Conservation (phyloP, 2,888 invertebrate genomes). For the Agriotes lineatus region DNA sequence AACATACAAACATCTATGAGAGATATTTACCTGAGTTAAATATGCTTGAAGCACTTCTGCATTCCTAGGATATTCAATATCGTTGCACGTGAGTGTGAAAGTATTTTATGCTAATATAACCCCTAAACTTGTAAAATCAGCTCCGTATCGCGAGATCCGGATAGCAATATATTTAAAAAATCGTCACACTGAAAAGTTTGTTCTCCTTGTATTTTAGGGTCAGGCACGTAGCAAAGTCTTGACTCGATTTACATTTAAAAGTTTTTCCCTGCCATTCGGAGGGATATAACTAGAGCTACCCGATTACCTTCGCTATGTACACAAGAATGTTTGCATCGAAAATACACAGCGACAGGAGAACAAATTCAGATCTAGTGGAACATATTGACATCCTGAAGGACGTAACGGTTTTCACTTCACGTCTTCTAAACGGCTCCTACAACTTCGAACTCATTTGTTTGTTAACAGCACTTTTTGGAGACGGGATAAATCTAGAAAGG, state of each 20-base stretch:
- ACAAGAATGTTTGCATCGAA: conserved; percentile 11
- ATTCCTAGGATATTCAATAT: conserved; percentile 1
- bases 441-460: neutral
- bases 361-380: conserved; percentile 6
- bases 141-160: too few species aligned
- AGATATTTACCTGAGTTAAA: conserved; percentile 4
- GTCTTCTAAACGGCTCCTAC: neutral
- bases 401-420: neutral
- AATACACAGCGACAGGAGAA: conserved; percentile 4
- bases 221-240: neutral
- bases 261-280: neutral
- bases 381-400: neutral
- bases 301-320: conserved; percentile 10
- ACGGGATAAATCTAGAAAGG: neutral
- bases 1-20: conserved; percentile 8
- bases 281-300: neutral
- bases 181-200: neutral
- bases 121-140: too few species aligned
- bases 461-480: neutral
- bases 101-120: too few species aligned
- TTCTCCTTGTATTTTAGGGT: neutral
- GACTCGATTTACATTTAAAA: neutral
- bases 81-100: too few species aligned
- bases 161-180: neutral
- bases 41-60: neutral